phyloP scores from a whole-genome alignment of 2,888 invertebrate genomes.

The Meghimatium bilineatum region DNA sequence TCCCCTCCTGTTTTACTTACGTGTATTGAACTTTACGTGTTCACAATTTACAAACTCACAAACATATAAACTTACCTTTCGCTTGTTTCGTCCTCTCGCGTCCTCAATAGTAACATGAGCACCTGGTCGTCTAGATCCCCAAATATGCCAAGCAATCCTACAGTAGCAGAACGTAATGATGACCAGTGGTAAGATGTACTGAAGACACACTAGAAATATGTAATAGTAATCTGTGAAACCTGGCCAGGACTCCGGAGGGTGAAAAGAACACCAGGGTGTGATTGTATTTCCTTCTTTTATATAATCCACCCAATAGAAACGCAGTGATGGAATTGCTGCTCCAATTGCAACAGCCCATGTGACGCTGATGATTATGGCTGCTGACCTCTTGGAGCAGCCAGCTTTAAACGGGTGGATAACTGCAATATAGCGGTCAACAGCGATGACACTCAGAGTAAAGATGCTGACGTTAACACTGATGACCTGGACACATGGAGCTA shows the following conservation, averaged over 20 bases:
- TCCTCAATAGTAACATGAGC: conserved; percentile 87
- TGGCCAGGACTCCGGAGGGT: conserved; percentile 23
- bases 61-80: conserved; percentile 82
- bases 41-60: too few species aligned
- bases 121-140: conserved; percentile 88
- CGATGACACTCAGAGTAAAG: conserved; percentile 90
- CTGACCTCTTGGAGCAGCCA: conserved; percentile 83
- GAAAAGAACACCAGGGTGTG: conserved; percentile 32
- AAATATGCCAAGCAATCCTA: conserved; percentile 87
- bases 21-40: too few species aligned
- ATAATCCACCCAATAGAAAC: conserved; percentile 62
- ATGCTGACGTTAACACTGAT: conserved; percentile 92
- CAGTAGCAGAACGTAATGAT: conserved; percentile 90
- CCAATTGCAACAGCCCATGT: conserved; percentile 86
- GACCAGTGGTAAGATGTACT: conserved; percentile 87
- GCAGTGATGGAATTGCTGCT: conserved; percentile 81
- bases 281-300: conserved; percentile 22
- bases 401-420: conserved; percentile 81
- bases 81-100: conserved; percentile 88
- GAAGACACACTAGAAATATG: conserved; percentile 77
- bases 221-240: conserved; percentile 71
- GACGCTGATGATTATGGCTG: conserved; percentile 84
- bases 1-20: too few species aligned
- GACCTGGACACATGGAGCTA: conserved; percentile 91
- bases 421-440: conserved; percentile 87